These are phyloP conservation scores for Callosobruchus maculatus DNA, from an alignment of 2,888 invertebrate genomes.

Conservation along the genomic window DNA sequence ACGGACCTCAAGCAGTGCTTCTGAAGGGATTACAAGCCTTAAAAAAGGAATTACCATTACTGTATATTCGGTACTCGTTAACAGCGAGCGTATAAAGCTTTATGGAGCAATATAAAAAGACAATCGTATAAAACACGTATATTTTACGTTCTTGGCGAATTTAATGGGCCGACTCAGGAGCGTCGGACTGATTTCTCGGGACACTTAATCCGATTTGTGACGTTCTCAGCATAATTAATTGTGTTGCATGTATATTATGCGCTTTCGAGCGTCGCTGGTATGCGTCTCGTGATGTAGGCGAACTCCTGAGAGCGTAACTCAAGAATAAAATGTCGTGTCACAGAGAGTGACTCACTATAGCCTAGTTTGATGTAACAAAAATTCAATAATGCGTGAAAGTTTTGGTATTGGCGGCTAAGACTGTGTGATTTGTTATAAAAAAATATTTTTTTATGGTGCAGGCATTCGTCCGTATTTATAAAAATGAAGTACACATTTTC, in stretches of 20 bases:
- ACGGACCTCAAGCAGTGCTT: background rate
- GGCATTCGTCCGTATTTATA: too few species aligned
- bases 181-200: background rate
- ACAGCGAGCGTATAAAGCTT: background rate
- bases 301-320: background rate
- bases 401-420: too few species aligned
- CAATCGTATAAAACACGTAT: background rate
- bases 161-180: background rate
- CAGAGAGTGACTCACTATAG: background rate
- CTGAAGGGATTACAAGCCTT: background rate
- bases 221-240: background rate
- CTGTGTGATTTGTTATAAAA: too few species aligned
- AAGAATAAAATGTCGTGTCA: background rate
- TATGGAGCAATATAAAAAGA: background rate
- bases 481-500: too few species aligned
- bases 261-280: background rate
- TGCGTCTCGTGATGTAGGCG: background rate
- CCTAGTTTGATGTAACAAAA: too few species aligned
- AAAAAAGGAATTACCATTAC: background rate
- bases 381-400: too few species aligned
- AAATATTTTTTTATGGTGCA: too few species aligned
- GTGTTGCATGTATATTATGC: background rate
- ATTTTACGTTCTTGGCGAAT: background rate
- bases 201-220: background rate
- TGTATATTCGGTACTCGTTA: background rate